These are phyloP conservation scores for Haemorhous mexicanus DNA, from an alignment of 2,113 vertebrate genomes.

Conservation along the genomic window DNA sequence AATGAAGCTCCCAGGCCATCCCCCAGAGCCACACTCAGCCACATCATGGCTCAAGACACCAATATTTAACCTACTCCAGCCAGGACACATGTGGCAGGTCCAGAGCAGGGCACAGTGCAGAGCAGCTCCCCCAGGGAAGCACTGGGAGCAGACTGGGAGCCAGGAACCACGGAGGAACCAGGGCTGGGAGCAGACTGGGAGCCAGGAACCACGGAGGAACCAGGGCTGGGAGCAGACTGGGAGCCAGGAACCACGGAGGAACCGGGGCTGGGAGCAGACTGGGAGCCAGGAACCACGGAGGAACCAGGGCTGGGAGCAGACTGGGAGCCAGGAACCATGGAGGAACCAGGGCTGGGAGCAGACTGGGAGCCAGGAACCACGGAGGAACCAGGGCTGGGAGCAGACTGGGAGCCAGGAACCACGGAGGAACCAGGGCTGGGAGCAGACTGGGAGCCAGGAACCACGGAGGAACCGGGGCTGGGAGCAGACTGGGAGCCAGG, in stretches of 20 bases:
- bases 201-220: background rate
- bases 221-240: too few species aligned
- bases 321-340: background rate
- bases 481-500: background rate
- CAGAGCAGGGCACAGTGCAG: fast-evolving
- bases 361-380: too few species aligned
- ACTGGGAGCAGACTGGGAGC: background rate
- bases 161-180: background rate
- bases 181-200: background rate
- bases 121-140: background rate
- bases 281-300: too few species aligned
- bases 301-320: too few species aligned
- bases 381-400: background rate
- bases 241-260: too few species aligned
- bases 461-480: background rate
- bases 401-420: background rate
- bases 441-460: background rate
- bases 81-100: fast-evolving
- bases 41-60: fast-evolving
- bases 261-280: too few species aligned
- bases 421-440: background rate
- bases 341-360: background rate
- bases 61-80: fast-evolving
- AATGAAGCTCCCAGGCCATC: background rate
- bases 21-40: background rate